Evolutionary conservation across 1,140 invertebrate genomes (phyloP), one percentile per base, ranked within the genome.

Genomic region (Drosophila nigromelanica): DNA sequence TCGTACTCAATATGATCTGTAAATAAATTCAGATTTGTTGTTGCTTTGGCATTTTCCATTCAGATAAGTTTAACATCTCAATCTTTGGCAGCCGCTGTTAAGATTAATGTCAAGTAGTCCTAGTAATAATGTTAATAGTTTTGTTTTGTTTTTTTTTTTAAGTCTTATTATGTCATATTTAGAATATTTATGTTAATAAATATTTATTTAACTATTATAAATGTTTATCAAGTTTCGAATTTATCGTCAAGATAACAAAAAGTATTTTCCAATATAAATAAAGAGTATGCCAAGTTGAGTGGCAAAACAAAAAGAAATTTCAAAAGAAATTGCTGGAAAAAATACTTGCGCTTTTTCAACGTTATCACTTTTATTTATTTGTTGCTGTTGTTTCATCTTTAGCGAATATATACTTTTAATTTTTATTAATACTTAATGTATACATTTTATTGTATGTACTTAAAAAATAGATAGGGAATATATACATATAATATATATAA

Each of bases 331-430:
- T 68, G 43, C 68, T 83, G 56, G 76, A 72, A 75, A 63, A 52
- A 68, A 60, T 76, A 83, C 80, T 83, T 83, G 80, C 80, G 76
- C 73, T 83, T 83, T 80, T 59, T 79, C 56, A 55, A 50, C 62
- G 21, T 45, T 61, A 33, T 55, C 62, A 58, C 10, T 56, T 21
- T 47, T 37, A n/a, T n/a, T 33, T 35, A 35, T 37, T 33, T 60
- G 3, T 35, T 60, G 4, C 59, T 60, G 3, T 52, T 43, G 14
- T 33, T 61, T 47, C 37, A n/a, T n/a, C n/a, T n/a, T n/a, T n/a
- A n/a, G n/a, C n/a, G n/a, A n/a, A n/a, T n/a, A n/a, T n/a, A n/a
- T 61, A 42, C 60, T 64, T 40, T 74, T 64, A 50, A 45, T 48
- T 63, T 67, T 67, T 39, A 39, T 75, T 66, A 39, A 72, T 62